Conservation (phyloP, 2,113 vertebrate genomes). For the Poeciliopsis turrubarensis region DNA sequence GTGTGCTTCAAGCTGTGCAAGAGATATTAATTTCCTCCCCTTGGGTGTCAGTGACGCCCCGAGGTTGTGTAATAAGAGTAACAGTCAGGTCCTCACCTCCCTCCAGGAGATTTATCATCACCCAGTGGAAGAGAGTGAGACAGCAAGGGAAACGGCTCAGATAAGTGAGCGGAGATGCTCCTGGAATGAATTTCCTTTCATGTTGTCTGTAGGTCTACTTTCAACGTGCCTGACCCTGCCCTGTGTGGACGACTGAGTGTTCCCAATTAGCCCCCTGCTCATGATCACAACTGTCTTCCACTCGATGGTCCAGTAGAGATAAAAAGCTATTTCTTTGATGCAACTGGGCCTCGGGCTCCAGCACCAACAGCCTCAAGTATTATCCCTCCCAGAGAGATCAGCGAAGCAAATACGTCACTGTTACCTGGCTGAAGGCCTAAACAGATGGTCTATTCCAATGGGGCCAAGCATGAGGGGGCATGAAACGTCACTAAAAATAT, state of each 20-base stretch:
- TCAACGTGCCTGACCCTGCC: slow-evolving; percentile 22
- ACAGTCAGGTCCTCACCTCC: slow-evolving; percentile 37
- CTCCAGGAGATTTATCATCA: slow-evolving; percentile 62
- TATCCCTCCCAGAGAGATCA: slow-evolving; percentile 28
- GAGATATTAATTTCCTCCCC: slow-evolving; percentile 55
- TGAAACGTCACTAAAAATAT: slow-evolving; percentile 65
- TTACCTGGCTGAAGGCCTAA: slow-evolving; percentile 53
- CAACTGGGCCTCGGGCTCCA: slow-evolving; percentile 29
- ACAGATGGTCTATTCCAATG: slow-evolving; percentile 66
- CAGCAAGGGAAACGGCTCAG: slow-evolving; percentile 36
- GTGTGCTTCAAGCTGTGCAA: slow-evolving; percentile 32
- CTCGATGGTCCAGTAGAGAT: slow-evolving; percentile 31
- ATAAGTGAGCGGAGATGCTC: slow-evolving; percentile 58
- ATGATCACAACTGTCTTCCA: slow-evolving; percentile 41
- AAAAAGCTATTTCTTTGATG: slow-evolving; percentile 30
- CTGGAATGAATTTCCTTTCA: slow-evolving; percentile 62
- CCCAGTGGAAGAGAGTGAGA: slow-evolving; percentile 38
- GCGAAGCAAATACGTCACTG: slow-evolving; percentile 47
- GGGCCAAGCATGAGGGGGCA: slow-evolving; percentile 23
- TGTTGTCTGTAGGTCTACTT: slow-evolving; percentile 23
- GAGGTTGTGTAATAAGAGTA: slow-evolving; percentile 55
- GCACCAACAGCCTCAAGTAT: slow-evolving; percentile 28
- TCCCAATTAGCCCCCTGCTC: slow-evolving; percentile 42
- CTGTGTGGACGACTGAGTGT: slow-evolving; percentile 14
- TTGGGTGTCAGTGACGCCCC: slow-evolving; percentile 35